These are phyloP conservation scores for Macquaria ambigua DNA, from an alignment of 2,113 vertebrate species.

Conservation along the genomic window DNA sequence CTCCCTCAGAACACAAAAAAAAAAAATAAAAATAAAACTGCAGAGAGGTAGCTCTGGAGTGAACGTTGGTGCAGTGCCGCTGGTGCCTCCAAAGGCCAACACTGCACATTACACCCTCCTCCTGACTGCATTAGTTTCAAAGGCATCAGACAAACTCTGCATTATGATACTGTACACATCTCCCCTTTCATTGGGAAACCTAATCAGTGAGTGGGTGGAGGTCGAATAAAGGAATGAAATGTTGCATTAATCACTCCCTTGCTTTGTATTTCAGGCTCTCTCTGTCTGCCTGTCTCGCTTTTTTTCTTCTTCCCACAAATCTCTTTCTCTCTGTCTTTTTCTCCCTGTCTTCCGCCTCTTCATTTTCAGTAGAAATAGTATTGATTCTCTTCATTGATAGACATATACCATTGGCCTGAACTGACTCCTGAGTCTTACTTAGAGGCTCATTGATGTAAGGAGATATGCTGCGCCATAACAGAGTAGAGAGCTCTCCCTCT, in stretches of 20 bases:
- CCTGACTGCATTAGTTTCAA: slow-evolving; percentile 25
- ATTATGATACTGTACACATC: slow-evolving; percentile 48
- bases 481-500: background rate
- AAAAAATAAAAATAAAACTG: slow-evolving; percentile 27
- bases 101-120: slow-evolving; percentile 9
- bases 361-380: slow-evolving; percentile 18
- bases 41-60: slow-evolving; percentile 35
- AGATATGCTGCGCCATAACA: slow-evolving; percentile 20
- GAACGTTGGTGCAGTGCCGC: slow-evolving; percentile 58
- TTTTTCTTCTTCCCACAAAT: slow-evolving; percentile 22
- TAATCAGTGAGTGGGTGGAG: slow-evolving; percentile 48
- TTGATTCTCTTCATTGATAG: slow-evolving; percentile 48
- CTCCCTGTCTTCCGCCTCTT: background rate
- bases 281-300: slow-evolving; percentile 30
- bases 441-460: slow-evolving; percentile 39
- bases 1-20: slow-evolving; percentile 1
- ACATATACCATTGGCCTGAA: slow-evolving; percentile 18
- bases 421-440: slow-evolving; percentile 52
- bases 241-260: slow-evolving; percentile 44
- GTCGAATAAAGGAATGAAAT: slow-evolving; percentile 46
- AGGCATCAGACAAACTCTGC: slow-evolving; percentile 31
- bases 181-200: slow-evolving; percentile 20
- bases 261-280: slow-evolving; percentile 40
- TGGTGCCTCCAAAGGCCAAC: slow-evolving; percentile 38
- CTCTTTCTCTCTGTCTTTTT: background rate